Percentiles rank a stretch among this genome's conserved stretches.
Conservation (phyloP, 2,797 vertebrate genomes). For the Brachymystax lenok region DNA sequence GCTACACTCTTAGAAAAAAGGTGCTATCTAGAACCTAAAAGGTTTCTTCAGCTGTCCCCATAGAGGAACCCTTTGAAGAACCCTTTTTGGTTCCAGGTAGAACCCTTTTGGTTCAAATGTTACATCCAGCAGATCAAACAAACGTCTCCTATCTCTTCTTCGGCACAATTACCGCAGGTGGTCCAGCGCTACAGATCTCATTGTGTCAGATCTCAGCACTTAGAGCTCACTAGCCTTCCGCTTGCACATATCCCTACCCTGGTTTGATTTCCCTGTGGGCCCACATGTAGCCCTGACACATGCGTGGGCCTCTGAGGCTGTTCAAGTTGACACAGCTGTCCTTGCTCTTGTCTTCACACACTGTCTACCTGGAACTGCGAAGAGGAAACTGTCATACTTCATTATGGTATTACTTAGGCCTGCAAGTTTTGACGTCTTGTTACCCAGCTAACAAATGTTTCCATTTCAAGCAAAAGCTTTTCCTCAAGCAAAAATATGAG, state of each 20-base stretch:
- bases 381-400: slow-evolving; percentile 9
- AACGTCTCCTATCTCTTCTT: not conserved
- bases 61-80: too few species aligned
- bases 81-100: too few species aligned
- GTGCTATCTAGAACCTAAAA: not conserved
- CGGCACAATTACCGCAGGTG: not conserved
- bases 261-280: slow-evolving; percentile 41
- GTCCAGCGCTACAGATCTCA: slow-evolving; percentile 9
- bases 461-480: not conserved
- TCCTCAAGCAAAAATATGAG: slow-evolving; percentile 10
- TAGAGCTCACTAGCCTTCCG: slow-evolving; percentile 9
- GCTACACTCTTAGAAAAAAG: not conserved
- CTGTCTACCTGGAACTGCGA: slow-evolving; percentile 17
- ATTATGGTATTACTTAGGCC: slow-evolving; percentile 6
- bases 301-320: slow-evolving; percentile 8
- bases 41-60: too few species aligned
- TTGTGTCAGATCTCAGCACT: slow-evolving; percentile 22
- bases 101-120: too few species aligned
- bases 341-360: slow-evolving; percentile 13
- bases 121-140: not conserved
- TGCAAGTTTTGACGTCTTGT: not conserved
- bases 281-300: slow-evolving; percentile 17
- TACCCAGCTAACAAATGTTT: not conserved
- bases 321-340: slow-evolving; percentile 19
- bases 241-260: not conserved